Conservation (phyloP, 2,888 invertebrate species). For the Drosophila atroscutellata region DNA sequence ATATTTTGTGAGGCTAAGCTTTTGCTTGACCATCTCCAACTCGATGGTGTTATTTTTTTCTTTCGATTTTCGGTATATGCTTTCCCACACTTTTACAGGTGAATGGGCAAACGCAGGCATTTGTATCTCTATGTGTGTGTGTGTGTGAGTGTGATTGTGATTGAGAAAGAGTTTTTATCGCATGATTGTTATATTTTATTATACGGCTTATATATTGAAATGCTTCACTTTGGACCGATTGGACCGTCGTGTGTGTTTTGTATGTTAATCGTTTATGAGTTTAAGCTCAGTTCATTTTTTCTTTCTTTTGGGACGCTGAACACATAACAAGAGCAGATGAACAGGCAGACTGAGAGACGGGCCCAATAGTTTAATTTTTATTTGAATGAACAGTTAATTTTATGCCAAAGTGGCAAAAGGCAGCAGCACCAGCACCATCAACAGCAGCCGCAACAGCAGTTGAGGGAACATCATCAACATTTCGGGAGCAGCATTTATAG, state of each 20-base stretch:
- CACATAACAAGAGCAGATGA: slow-evolving; percentile 17
- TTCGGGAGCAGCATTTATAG: slow-evolving; percentile 57
- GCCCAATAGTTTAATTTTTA: slow-evolving; percentile 81
- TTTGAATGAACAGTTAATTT: slow-evolving; percentile 81
- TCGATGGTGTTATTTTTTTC: slow-evolving; percentile 44
- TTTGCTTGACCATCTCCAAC: slow-evolving; percentile 62
- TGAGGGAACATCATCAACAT: slow-evolving; percentile 34
- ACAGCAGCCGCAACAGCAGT: slow-evolving; percentile 12
- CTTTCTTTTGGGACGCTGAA: slow-evolving; percentile 15
- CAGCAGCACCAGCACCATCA: slow-evolving; percentile 30
- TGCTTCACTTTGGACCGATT: slow-evolving; percentile 68
- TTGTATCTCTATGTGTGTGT: slow-evolving; percentile 5
- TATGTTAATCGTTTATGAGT: slow-evolving; percentile 81
- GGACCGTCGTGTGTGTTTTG: slow-evolving; percentile 77
- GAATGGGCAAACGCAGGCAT: slow-evolving; percentile 60
- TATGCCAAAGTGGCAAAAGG: slow-evolving; percentile 76
- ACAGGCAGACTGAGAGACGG: slow-evolving; percentile 41
- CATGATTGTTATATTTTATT: slow-evolving; percentile 81
- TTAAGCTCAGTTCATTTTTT: slow-evolving; percentile 69
- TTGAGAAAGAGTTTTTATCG: slow-evolving; percentile 80
- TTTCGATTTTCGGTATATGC: slow-evolving; percentile 59
- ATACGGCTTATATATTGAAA: slow-evolving; percentile 78
- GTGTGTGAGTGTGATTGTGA: slow-evolving; percentile 44
- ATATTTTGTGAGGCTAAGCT: slow-evolving; percentile 55
- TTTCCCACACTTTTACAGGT: slow-evolving; percentile 84